Evolutionary conservation across 1,140 invertebrate genomes (phyloP), one percentile per base, ranked within the genome.

Genomic region (Pseudachorutes palmiensis): DNA sequence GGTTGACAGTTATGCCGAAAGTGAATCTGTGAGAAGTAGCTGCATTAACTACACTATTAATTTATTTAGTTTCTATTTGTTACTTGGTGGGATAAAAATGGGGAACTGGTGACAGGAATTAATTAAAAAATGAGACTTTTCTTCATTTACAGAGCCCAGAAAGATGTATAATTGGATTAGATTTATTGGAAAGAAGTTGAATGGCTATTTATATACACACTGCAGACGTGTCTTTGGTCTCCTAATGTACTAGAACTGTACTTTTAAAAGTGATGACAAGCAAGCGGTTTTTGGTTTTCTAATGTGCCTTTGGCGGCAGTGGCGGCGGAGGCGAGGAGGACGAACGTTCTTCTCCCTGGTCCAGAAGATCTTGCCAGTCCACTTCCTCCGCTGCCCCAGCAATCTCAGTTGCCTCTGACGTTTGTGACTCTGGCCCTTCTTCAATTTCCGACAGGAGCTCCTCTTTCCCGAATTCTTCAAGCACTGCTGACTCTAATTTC

Each of bases 401-500:
- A 9, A 55, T 26, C 24, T 55, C 51, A 5, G 51, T 55, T 26
- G 51, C 51, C 24, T 55, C 51, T 5, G 51, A 55, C 12, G 12
- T 55, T 55, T 55, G 51, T 55, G 51, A 55, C 51, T 55, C 51
- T 55, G 51, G 51, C 12, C 51, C 51, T 22, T 55, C 51, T 22
- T 55, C 51, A 19, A 55, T 55, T 55, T 55, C 51, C 24, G 51
- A 55, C 12, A 55, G 51, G 24, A 55, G 51, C 24, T 55, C 51
- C 12, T 55, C 51, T 26, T 55, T 55, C 3, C 51, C 51, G 24
- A 55, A 55, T 26, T 55, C 51, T 26, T 55, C 51, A 5, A 55
- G 51, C 3, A 55, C 14, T 5, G 51, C 51, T 9, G 51, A 55
- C 24, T 55, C 51, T 5, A 55, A 22, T 26, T 55, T 55, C 51